Base-by-base conservation (phyloP, 2,797 vertebrate genomes). In the Vultur gryphus region DNA sequence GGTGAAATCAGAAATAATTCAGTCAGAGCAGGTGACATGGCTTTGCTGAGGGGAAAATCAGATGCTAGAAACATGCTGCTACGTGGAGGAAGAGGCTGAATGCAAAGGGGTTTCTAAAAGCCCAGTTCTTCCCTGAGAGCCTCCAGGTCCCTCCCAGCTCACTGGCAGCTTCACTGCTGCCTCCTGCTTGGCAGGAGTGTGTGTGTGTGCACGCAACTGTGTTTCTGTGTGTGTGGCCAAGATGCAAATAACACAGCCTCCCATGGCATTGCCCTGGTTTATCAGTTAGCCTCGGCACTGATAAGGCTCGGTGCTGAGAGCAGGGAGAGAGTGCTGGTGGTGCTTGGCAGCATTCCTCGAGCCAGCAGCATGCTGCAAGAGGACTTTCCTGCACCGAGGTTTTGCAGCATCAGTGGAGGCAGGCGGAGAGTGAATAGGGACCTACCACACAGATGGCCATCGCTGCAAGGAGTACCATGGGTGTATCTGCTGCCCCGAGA, bases 381-480 rank as follows among this genome's bases (percentile, higher is more conserved):
- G n/a, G 57, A 24, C 51, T n/a, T 49, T 18, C 41, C 55, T 7
- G 5, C 14, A 29, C 51, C 0, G 3, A 76, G n/a, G 21, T 16
- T 90, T 80, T 55, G 52, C 37, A 84, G 23, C 41, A 16, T 66
- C 70, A 65, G 44, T 17, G 39, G 29, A 0, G 4, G 69, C 31
- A 59, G 25, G 33, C 0, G 1, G 20, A 43, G 52, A 35, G 41
- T 18, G 48, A 33, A 24, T 1, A 55, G 39, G 37, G 37, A 44
- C 44, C 31, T 16, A 10, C 28, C 16, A 5, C 76, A 7, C 19
- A 39, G 57, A 9, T 7, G 8, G 41, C 5, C 10, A 5, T 48
- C 3, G 0, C 31, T 59, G 10, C 51, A 25, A n/a, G 35, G 49
- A 26, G 11, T 15, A 20, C 25, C 1, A 0, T 1, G 2, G 49